Evolutionary conservation across 2,888 invertebrate genomes (phyloP), one percentile per base, ranked within the genome.

Genomic region (Tridacna gigas): DNA sequence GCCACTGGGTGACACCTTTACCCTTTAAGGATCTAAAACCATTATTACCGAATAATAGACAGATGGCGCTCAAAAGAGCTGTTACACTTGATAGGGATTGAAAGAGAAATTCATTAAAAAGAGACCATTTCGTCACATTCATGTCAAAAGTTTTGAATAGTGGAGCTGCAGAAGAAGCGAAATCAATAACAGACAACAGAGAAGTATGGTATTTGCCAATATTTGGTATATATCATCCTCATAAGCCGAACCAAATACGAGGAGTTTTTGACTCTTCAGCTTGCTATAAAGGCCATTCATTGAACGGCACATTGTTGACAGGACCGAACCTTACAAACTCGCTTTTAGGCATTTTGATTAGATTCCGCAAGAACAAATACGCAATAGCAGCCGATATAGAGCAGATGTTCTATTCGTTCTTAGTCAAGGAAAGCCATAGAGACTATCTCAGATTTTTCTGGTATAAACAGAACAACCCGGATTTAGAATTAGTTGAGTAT

Each of bases 251-350:
- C 25, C 47, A 86, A 45, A 83, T 89, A 18, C 60, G 88, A 51
- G 77, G 73, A 37, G 89, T 89, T 3, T 89, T 89, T 71, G 86
- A 86, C 67, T 86, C 83, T 0, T 89, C 86, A 51, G 86, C 85
- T 15, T 22, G 65, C 25, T 88, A 20, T 74, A 73, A 83, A 47
- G 80, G 77, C 26, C 65, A 85, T 25, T 89, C 86, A 7, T 73
- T 89, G 26, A 89, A 89, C 74, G 65, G 65, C n/a, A 67, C 77
- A 12, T 71, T 89, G 12, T 48, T 89, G 15, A 28, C 67, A 45
- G 88, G 88, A 45, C 89, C 89, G 48, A 79, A 89, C 45, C 66
- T 83, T 7, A 87, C 77, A 0, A 89, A 89, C 66, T 78, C 37
- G 26, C 74, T 89, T 9, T 45, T 86, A 3, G 77, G 84, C 18